Percentiles rank a stretch among this genome's conserved stretches.
Evolutionary conservation across 2,113 vertebrate species (phyloP).

Genomic region (cat (Felis catus)): F.catus_Fca126_mat1.0 CM031413.1:140123501-140124000

Average conservation of each 20-base stretch:
- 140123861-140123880: not conserved
- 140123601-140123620: constrained; percentile 1
- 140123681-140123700: not conserved
- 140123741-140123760: not conserved
- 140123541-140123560: not conserved
- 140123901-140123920: not conserved
- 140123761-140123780: not conserved
- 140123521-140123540: not conserved
- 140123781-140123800: not conserved
- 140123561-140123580: constrained; percentile 27
- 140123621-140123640: not conserved
- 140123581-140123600: not conserved
- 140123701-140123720: not conserved
- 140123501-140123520: not conserved
- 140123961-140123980: constrained; percentile 55
- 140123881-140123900: not conserved
- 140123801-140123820: not conserved
- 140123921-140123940: constrained; percentile 26
- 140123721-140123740: constrained; percentile 28
- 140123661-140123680: not conserved
- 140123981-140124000: constrained; percentile 60
- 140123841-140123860: not conserved
- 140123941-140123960: constrained; percentile 53
- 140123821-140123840: not conserved
- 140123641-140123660: not conserved